These are phyloP conservation scores for Eupsilia transversa DNA, from an alignment of 2,888 invertebrate species.

Conservation along the genomic window DNA sequence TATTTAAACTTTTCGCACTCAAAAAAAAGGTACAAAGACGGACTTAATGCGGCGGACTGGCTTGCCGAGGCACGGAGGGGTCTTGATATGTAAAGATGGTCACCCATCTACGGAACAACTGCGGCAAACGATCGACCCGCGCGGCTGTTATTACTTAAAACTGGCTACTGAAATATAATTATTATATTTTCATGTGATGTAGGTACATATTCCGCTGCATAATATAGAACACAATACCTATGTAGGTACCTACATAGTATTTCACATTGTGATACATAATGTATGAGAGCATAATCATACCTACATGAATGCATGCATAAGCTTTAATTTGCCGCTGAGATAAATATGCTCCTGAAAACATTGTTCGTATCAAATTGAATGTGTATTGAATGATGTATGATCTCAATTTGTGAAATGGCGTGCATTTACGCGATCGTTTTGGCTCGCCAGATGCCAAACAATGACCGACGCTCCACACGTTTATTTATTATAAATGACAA, in stretches of 20 bases:
- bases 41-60: no score
- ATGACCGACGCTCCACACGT: constrained; percentile 70
- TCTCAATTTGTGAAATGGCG: constrained; percentile 82
- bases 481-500: constrained; percentile 75
- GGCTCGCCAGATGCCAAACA: constrained; percentile 78
- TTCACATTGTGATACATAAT: background rate
- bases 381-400: constrained; percentile 81
- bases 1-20: no score
- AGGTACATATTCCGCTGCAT: background rate
- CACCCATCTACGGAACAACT: no score
- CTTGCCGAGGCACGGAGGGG: no score
- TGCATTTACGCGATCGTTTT: constrained; percentile 78
- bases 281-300: background rate
- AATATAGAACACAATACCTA: background rate
- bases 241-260: background rate
- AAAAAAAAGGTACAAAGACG: no score
- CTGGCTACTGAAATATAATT: background rate
- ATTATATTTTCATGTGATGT: no score
- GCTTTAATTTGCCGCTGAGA: constrained; percentile 66
- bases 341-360: constrained; percentile 71
- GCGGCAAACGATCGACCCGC: no score
- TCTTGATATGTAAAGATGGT: no score
- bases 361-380: constrained; percentile 74
- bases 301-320: constrained; percentile 45
- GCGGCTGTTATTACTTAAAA: no score